phyloP scores from a whole-genome alignment of 2,888 invertebrate species.

The Himalopsyche japonica region DNA sequence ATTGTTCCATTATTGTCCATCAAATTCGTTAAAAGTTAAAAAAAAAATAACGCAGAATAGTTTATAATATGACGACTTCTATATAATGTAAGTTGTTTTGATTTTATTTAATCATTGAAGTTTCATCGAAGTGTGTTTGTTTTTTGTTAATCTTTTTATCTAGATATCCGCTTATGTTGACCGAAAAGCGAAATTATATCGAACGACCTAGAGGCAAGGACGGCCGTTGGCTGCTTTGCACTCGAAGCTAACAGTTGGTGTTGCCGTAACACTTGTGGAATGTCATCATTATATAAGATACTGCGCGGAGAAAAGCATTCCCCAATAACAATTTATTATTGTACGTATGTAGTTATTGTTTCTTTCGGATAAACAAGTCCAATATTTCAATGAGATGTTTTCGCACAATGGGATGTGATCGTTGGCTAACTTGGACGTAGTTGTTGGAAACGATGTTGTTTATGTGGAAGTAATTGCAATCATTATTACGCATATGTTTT shows the following conservation, averaged over 20 bases:
- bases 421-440: no score
- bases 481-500: no score
- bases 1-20: no score
- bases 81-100: no score
- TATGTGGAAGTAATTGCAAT: no score
- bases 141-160: neutral
- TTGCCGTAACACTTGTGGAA: neutral
- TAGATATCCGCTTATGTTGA: neutral
- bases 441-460: no score
- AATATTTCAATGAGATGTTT: neutral
- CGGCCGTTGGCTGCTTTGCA: neutral
- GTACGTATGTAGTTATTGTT: neutral
- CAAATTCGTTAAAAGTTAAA: no score
- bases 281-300: neutral
- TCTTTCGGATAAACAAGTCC: neutral
- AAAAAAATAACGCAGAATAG: no score
- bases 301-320: neutral
- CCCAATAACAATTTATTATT: neutral
- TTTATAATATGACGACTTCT: no score
- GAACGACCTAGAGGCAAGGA: constrained; percentile 4
- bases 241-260: neutral
- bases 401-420: neutral
- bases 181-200: neutral
- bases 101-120: neutral
- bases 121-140: neutral